Evolutionary conservation across 1,140 invertebrate genomes (phyloP), one percentile per base, ranked within the genome.

Genomic region (Aradophagus sp.): DNA sequence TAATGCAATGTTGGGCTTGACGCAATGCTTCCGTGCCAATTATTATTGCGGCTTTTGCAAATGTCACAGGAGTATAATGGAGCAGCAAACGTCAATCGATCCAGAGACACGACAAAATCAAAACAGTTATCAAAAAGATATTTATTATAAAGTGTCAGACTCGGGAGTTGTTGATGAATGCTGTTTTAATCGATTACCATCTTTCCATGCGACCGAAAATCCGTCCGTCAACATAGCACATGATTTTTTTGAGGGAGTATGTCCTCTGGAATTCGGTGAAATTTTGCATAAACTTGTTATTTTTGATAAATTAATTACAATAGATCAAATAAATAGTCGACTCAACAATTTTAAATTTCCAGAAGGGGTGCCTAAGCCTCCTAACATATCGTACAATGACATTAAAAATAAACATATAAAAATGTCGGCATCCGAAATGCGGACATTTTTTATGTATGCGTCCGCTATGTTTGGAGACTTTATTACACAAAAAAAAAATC

Each of bases 401-500:
- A 4, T 65, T 12, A 44, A 47, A 42, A 56, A 56, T 3, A 27
- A 55, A 50, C 14, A 35, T 7, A 26, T 69, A 1, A 55, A 20
- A 53, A 62, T 61, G 56, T 62, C 66, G 16, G 66, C 66, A 23
- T 41, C 26, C 4, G 66, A 69, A 55, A 69, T 69, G 66, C 12
- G 16, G 12, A 27, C 26, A 23, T 62, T 69, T 38, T 34, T 35
- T 20, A 42, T 55, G 26, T 38, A 31, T 50, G 48, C 36, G 8
- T 29, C 19, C 5, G 26, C 48, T 7, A 11, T 66, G 6, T 55
- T 17, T 56, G 50, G 50, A 0, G 20, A 31, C 10, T 23, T 55
- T 23, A 42, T 66, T 31, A 35, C 50, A n/a, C 2, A 8, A 11
- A 4, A 5, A 15, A 67, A 59, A 12, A 8, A n/a, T 44, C 44